phyloP scores from a whole-genome alignment of 1,140 invertebrate genomes.

The Macrosteles quadrilineatus region DNA sequence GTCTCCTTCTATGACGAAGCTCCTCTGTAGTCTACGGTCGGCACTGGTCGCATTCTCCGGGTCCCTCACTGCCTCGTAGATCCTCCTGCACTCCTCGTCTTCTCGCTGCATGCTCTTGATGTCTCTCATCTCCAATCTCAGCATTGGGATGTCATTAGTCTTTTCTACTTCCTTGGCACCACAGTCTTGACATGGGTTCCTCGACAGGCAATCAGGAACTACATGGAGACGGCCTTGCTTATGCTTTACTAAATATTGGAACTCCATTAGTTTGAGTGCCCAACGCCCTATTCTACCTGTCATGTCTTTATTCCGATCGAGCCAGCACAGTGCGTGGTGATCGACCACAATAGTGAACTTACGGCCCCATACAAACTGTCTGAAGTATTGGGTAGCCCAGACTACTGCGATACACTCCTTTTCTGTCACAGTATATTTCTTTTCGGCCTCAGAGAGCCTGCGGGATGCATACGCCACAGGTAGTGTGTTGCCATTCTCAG shows the following conservation, averaged over 20 bases:
- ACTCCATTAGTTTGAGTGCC: constrained; percentile 56
- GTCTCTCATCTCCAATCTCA: background rate
- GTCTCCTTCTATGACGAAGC: background rate
- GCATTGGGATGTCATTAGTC: background rate
- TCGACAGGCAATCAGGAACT: background rate
- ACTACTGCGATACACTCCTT: constrained; percentile 51
- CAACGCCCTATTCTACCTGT: too few species aligned
- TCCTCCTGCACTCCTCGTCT: background rate
- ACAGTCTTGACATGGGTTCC: background rate
- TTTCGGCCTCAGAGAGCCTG: constrained; percentile 44
- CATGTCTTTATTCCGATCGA: too few species aligned
- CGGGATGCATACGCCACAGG: constrained; percentile 43
- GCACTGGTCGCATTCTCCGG: background rate
- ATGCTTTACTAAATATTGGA: constrained; percentile 51
- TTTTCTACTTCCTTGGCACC: background rate
- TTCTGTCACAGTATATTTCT: constrained; percentile 47
- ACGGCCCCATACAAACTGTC: constrained; percentile 54
- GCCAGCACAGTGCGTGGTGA: constrained; percentile 53
- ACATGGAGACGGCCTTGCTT: constrained; percentile 42
- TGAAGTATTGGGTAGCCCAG: constrained; percentile 50
- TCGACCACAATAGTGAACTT: constrained; percentile 59
- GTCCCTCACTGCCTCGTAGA: background rate
- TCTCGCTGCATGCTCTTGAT: background rate
- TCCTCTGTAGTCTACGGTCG: background rate
- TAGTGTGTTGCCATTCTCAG: constrained; percentile 24